Base-by-base conservation (phyloP, 2,113 vertebrate species). In the Mus pahari region DNA sequence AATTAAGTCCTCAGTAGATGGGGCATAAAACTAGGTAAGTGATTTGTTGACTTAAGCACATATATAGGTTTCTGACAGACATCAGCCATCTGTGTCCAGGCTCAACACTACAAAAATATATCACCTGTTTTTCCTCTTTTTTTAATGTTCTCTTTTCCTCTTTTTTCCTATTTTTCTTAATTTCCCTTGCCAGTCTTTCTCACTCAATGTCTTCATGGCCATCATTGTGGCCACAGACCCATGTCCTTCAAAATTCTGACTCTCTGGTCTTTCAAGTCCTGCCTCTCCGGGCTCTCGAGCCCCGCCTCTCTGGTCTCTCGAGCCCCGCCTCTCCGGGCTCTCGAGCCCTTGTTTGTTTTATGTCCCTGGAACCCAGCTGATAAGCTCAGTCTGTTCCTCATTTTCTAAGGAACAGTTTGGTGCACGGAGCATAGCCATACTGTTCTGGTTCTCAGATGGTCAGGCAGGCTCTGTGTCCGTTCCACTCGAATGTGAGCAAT, bases 161-260 rank as follows among this genome's bases (percentile, higher is more conserved):
- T 45, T 88, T 4, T 36, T 1, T 53, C 20, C 17, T 26, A 36
- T 28, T 71, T 87, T 94, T 89, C 86, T 19, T 55, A 16, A 60
- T 66, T 96, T 94, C 78, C 12, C 42, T 90, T 86, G 39, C 33
- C 45, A 78, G 79, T 45, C 22, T 91, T 92, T 70, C 79, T 89
- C 58, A 7, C 22, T 84, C n/a, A 6, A 5, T 42, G 64, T 91
- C 66, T 83, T 93, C 50, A 90, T 50, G 68, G 4, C 17, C 9
- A 77, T 22, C 11, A 89, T 74, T 60, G 17, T 17, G 68, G 13
- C 11, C 16, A 24, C n/a, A 86, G 53, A 75, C 1, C 9, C 26
- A 48, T 45, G 50, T 50, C 50, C 42, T 91, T 79, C 6, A 89
- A 39, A 82, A 66, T 9, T 50, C 55, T 71, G 60, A 42, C 31